Evolutionary conservation across 2,797 vertebrate genomes (phyloP).

Genomic region (Coluber constrictor): DNA sequence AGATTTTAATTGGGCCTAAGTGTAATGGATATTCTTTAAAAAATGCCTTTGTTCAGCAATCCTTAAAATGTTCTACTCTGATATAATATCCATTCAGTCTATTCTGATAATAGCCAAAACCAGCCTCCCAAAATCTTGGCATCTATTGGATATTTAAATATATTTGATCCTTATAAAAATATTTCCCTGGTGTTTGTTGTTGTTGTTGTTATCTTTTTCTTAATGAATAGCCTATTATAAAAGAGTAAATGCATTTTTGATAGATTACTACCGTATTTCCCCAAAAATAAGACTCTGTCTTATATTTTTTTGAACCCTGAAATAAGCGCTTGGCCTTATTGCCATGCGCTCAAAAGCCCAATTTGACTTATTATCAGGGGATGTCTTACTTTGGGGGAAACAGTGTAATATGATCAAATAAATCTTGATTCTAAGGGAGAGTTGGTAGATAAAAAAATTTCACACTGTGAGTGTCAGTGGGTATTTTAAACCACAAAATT

Average conservation of each 20-base stretch:
- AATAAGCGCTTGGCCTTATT: too few relatives aligned
- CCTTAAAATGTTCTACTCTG: not conserved
- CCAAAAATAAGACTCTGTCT: too few relatives aligned
- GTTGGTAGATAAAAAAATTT: slow-evolving; percentile 29
- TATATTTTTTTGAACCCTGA: too few relatives aligned
- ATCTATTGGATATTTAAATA: not conserved
- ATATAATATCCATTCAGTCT: not conserved
- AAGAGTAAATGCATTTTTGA: not conserved
- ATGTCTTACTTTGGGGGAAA: too few relatives aligned
- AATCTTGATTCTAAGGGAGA: not conserved
- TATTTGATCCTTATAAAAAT: not conserved
- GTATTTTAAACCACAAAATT: slow-evolving; percentile 49
- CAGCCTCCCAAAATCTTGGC: not conserved
- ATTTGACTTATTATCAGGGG: too few relatives aligned
- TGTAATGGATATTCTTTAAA: not conserved
- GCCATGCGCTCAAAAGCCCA: too few relatives aligned
- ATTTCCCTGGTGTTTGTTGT: too few relatives aligned
- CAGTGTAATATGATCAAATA: not conserved
- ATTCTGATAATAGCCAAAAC: not conserved
- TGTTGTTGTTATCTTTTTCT: not conserved
- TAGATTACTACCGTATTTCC: not conserved
- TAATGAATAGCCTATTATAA: not conserved
- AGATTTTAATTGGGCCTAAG: not conserved
- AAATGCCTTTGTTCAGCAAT: not conserved
- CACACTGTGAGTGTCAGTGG: slow-evolving; percentile 24